Conservation (phyloP, 2,888 invertebrate genomes). For the Drosophila diplacantha region DNA sequence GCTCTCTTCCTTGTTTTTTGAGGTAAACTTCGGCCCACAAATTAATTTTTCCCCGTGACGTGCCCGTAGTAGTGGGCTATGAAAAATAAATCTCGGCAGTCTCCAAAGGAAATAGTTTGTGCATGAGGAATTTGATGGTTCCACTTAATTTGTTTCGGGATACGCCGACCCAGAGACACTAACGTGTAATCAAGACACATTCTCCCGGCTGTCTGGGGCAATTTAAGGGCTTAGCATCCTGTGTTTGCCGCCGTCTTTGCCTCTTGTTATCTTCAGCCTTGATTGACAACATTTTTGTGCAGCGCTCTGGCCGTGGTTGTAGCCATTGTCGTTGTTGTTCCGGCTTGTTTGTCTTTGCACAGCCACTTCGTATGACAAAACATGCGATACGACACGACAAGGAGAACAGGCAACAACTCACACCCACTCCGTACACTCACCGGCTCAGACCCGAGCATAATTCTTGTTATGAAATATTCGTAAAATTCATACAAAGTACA, state of each 20-base stretch:
- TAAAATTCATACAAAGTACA: slow-evolving; percentile 69
- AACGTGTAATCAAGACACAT: slow-evolving; percentile 20
- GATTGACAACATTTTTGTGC: slow-evolving; percentile 70
- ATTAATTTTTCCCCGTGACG: not conserved
- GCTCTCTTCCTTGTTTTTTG: not conserved
- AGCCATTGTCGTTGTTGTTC: slow-evolving; percentile 24
- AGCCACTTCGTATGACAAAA: slow-evolving; percentile 67
- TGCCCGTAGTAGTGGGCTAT: slow-evolving; percentile 21
- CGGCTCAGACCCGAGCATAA: slow-evolving; percentile 40
- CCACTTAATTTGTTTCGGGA: slow-evolving; percentile 30
- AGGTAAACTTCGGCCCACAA: not conserved
- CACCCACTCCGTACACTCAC: slow-evolving; percentile 14
- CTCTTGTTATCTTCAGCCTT: slow-evolving; percentile 58
- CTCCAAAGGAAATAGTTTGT: slow-evolving; percentile 25
- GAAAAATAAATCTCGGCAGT: slow-evolving; percentile 13
- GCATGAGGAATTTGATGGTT: slow-evolving; percentile 28
- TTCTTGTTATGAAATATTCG: slow-evolving; percentile 68
- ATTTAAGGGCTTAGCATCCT: slow-evolving; percentile 35
- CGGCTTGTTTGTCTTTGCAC: slow-evolving; percentile 62
- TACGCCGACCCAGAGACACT: slow-evolving; percentile 8
- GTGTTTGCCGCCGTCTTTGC: slow-evolving; percentile 28
- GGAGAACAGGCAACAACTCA: slow-evolving; percentile 30
- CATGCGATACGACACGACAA: slow-evolving; percentile 64
- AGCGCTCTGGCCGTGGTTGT: slow-evolving; percentile 35
- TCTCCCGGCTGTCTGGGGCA: slow-evolving; percentile 28